Evolutionary conservation across 2,113 vertebrate species (phyloP), one percentile per base, ranked within the genome.

Genomic region (Cardinalis cardinalis): DNA sequence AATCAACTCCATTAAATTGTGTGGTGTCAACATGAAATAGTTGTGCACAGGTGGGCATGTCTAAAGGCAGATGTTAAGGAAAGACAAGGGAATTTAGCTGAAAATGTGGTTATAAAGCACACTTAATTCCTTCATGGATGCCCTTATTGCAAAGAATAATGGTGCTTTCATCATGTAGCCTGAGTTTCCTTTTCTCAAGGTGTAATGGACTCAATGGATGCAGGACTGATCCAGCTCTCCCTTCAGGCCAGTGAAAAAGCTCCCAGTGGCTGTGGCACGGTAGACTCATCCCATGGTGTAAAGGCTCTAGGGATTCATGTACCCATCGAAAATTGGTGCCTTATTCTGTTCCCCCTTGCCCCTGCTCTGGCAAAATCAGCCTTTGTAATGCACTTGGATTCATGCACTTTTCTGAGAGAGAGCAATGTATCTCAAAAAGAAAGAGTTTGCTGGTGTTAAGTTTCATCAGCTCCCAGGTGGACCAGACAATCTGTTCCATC

Each of bases 401-500:
- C 52, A 55, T 21, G 15, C 9, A 24, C 43, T 64, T 72, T 51
- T 53, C 40, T 53, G 72, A 84, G 58, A 52, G 32, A 74, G 18
- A 29, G 55, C 21, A 72, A 19, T 12, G 15, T 75, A 34, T 81
- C 92, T 96, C 25, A 10, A 34, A 69, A 81, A 79, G 64, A 75
- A 93, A 56, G 60, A 41, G 36, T 20, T 81, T 1, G 1, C 52
- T 84, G 48, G 38, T 63, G 32, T 72, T 88, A 63, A 71, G 26
- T 93, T 92, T 63, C 40, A 44, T 55, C 72, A 65, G 10, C 84
- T 95, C 83, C 51, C 70, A 75, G 68, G 82, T 38, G 79, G 73
- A 64, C 88, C 31, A 73, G 75, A 25, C 83, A 83, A 48, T 82
- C 59, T 84, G 89, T 93, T 95, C 80, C n/a, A 83, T 44, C 55